Evolutionary conservation across 2,113 vertebrate species (phyloP).

Genomic region (Oceanites oceanicus): DNA sequence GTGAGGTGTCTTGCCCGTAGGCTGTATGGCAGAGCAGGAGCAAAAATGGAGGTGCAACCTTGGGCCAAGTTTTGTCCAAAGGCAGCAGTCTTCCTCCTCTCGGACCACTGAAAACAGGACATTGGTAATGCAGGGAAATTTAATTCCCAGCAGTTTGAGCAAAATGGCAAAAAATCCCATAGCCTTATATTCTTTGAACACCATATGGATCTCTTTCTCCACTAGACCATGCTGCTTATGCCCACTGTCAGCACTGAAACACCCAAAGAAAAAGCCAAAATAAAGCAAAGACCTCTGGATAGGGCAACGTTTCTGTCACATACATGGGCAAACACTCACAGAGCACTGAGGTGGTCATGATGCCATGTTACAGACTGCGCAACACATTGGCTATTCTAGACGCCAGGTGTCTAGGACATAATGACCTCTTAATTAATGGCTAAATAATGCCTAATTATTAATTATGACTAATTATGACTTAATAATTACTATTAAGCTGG

Average conservation of each 20-base stretch:
- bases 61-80: neutral
- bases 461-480: no score
- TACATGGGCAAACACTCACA: neutral
- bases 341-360: neutral
- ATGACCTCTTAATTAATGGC: conserved; percentile 42
- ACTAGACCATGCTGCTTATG: neutral
- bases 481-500: neutral
- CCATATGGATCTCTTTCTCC: neutral
- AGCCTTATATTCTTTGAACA: neutral
- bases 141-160: neutral
- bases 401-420: neutral
- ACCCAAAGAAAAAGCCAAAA: neutral
- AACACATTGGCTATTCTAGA: neutral
- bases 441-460: no score
- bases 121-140: neutral
- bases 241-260: neutral
- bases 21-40: neutral
- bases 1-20: neutral
- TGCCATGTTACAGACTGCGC: neutral
- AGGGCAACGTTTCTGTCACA: neutral
- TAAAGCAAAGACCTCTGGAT: neutral
- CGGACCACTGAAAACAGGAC: neutral
- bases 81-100: neutral
- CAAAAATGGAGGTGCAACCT: neutral
- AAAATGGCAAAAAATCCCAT: neutral